Conservation (phyloP, 2,113 vertebrate species). For the Tautogolabrus adspersus region DNA sequence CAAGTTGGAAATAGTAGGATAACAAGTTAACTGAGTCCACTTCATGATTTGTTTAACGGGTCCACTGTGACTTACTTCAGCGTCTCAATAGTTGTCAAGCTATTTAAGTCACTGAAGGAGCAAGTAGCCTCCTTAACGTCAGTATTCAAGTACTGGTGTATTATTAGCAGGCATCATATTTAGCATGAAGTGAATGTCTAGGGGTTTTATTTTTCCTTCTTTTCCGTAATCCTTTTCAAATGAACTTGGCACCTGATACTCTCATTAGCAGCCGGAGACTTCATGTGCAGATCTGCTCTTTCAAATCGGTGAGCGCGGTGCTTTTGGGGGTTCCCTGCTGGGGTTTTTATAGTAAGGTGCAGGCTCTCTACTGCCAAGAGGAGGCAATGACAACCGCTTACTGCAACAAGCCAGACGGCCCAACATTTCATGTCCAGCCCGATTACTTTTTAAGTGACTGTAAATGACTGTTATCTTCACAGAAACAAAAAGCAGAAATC, state of each 20-base stretch:
- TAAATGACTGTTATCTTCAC: conserved; percentile 6
- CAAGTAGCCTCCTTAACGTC: neutral
- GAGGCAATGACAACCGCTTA: conserved; percentile 30
- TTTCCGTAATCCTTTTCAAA: neutral
- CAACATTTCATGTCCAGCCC: conserved; percentile 27
- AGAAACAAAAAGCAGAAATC: neutral
- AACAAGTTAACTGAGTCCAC: too few species aligned
- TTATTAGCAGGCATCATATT: neutral
- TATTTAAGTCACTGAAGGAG: neutral
- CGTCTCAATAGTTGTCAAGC: neutral
- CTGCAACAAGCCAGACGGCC: conserved; percentile 18
- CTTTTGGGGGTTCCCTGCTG: conserved; percentile 50
- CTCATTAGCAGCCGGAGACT: conserved; percentile 16
- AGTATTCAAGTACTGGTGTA: neutral
- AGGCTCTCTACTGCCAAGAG: conserved; percentile 27
- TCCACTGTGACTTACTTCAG: neutral
- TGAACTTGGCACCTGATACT: conserved; percentile 17
- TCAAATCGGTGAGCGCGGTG: conserved; percentile 18
- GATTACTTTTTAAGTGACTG: conserved; percentile 16
- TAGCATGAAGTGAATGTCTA: neutral
- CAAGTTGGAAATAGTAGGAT: neutral
- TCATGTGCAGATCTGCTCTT: conserved; percentile 28
- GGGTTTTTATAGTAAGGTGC: conserved; percentile 45
- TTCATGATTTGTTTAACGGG: too few species aligned
- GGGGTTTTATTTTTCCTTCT: neutral